A percentile compares a stretch with the other conserved stretches of the same genome.
Evolutionary conservation across 2,113 vertebrate genomes (phyloP).

Genomic region (Micronycteris hirsuta): DNA sequence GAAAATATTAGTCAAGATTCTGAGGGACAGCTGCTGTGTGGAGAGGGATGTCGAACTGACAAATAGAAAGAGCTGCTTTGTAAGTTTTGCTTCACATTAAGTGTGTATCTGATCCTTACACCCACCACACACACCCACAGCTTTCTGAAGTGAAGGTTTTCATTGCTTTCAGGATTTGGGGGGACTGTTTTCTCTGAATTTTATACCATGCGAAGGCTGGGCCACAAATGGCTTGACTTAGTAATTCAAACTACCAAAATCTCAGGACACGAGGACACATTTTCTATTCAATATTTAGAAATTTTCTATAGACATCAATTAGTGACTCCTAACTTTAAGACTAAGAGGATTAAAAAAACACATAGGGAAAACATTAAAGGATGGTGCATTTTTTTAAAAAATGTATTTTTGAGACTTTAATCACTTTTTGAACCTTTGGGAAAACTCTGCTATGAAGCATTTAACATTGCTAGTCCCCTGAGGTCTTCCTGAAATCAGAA

Average conservation of each 20-base stretch:
- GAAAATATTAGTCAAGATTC: neutral
- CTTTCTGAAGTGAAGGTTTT: conserved; percentile 1
- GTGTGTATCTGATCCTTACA: neutral
- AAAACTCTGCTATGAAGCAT: neutral
- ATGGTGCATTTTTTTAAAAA: neutral
- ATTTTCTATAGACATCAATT: neutral
- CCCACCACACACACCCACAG: neutral
- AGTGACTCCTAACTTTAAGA: neutral
- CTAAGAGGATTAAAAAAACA: neutral
- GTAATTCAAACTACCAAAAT: neutral
- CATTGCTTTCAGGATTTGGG: neutral
- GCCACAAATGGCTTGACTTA: neutral
- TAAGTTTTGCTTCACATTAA: neutral
- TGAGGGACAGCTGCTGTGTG: neutral
- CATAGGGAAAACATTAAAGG: neutral
- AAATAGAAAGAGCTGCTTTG: neutral
- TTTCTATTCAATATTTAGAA: neutral
- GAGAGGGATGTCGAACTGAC: neutral
- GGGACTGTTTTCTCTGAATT: neutral
- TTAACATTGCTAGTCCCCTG: neutral
- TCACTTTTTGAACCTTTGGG: neutral
- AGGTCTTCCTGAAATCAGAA: neutral
- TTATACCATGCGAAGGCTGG: neutral
- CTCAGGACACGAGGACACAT: neutral
- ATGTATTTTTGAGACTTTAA: neutral